Percentiles rank a stretch among this genome's conserved stretches.
These are phyloP conservation scores for Peromyscus leucopus DNA, from an alignment of 2,113 vertebrate genomes.

Conservation along the genomic window DNA sequence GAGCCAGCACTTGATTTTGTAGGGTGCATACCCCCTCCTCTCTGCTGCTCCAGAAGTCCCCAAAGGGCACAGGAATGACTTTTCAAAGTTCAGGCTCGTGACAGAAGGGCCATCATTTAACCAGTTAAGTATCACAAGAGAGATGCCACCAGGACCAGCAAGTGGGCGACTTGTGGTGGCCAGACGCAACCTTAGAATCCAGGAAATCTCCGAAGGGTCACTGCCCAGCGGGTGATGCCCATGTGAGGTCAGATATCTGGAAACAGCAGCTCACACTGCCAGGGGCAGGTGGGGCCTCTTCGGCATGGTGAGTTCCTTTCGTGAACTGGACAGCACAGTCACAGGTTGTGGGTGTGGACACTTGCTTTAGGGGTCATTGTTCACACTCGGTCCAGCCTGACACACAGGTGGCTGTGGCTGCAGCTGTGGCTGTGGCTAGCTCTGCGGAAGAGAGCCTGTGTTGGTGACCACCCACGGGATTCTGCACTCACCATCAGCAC, in stretches of 20 bases:
- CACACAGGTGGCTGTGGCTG: accelerated
- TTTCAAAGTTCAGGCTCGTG: no score
- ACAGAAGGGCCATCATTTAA: not conserved
- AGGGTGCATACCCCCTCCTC: accelerated
- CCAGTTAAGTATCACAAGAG: accelerated
- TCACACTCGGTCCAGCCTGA: not conserved
- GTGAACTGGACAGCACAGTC: accelerated
- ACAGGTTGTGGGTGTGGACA: accelerated
- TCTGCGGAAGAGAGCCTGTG: not conserved
- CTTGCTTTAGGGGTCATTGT: accelerated
- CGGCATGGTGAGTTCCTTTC: not conserved
- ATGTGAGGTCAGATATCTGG: not conserved
- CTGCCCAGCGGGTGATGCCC: not conserved
- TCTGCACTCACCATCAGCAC: not conserved
- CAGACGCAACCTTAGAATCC: not conserved
- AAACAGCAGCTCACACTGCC: not conserved
- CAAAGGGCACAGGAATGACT: not conserved
- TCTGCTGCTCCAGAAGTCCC: not conserved
- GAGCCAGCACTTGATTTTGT: accelerated
- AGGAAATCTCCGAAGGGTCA: no score
- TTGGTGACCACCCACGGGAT: not conserved
- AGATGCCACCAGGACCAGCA: not conserved
- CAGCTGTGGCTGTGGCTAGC: no score
- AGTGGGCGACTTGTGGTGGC: no score
- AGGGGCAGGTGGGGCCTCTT: not conserved